Percentiles rank a stretch among this genome's conserved stretches.
These are phyloP conservation scores for Chiroxiphia lanceolata DNA, from an alignment of 2,797 vertebrate species.

Conservation along the genomic window DNA sequence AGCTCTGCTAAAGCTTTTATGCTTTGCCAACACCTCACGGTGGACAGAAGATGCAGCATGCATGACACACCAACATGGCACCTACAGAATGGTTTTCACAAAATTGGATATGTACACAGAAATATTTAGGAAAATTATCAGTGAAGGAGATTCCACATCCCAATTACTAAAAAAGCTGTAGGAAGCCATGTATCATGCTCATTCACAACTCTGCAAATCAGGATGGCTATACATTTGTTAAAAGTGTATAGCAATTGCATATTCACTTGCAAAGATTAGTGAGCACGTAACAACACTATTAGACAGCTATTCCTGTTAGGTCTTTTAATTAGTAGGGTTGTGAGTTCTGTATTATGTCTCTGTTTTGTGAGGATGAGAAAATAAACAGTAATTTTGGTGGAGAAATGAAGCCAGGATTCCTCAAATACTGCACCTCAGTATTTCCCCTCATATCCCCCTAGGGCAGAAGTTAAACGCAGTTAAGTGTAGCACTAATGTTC, in stretches of 20 bases:
- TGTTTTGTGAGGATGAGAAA: background rate
- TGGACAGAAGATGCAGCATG: background rate
- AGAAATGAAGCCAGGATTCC: background rate
- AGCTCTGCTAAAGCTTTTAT: background rate
- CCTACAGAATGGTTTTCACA: background rate
- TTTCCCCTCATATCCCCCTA: background rate
- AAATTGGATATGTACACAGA: background rate
- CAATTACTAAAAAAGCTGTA: background rate
- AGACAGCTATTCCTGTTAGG: background rate
- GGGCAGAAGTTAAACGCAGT: background rate
- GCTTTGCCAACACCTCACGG: background rate
- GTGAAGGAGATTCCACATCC: background rate
- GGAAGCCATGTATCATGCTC: background rate
- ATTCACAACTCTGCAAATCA: background rate
- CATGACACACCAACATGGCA: background rate
- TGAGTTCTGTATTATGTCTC: background rate
- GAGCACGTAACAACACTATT: background rate
- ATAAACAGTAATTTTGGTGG: background rate
- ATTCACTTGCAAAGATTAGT: constrained; percentile 33
- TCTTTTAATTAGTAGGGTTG: background rate
- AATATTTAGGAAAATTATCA: background rate
- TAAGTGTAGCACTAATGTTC: accelerated
- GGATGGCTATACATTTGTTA: background rate
- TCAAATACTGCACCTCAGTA: background rate
- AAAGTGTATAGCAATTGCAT: background rate